phyloP scores from a whole-genome alignment of 1,140 invertebrate genomes.

The Drosophila sturtevanti region DNA sequence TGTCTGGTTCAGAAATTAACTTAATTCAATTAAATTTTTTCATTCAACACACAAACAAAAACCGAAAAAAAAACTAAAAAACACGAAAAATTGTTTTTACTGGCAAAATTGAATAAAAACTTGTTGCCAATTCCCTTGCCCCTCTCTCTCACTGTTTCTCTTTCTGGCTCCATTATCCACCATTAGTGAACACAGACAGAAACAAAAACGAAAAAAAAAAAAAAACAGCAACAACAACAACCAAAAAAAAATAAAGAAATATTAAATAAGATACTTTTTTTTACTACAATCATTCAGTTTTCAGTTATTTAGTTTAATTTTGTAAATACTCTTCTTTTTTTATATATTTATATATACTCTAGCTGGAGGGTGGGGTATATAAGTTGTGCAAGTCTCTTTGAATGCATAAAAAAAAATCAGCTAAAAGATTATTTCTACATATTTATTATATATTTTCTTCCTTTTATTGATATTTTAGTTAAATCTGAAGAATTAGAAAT shows the following conservation, averaged over 20 bases:
- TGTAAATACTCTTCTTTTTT: background rate
- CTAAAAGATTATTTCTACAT: too few relatives aligned
- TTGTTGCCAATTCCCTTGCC: background rate
- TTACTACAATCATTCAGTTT: slow-evolving; percentile 45
- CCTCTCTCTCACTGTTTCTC: background rate
- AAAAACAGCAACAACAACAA: slow-evolving; percentile 10
- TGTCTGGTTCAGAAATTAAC: slow-evolving; percentile 50
- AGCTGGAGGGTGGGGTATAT: too few relatives aligned
- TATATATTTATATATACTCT: too few relatives aligned
- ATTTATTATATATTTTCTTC: too few relatives aligned
- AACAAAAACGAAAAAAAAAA: slow-evolving; percentile 9
- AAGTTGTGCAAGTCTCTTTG: too few relatives aligned
- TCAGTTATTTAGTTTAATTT: slow-evolving; percentile 18
- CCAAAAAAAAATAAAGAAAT: background rate
- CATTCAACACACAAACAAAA: slow-evolving; percentile 19
- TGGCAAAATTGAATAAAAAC: slow-evolving; percentile 43
- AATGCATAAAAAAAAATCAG: too few relatives aligned
- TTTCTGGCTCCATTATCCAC: background rate
- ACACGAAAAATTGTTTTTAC: slow-evolving; percentile 21
- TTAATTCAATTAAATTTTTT: slow-evolving; percentile 60
- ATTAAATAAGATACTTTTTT: slow-evolving; percentile 14
- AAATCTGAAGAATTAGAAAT: too few relatives aligned
- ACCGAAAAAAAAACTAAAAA: background rate
- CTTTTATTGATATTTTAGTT: too few relatives aligned
- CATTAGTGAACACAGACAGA: background rate